Evolutionary conservation across 2,888 invertebrate species (phyloP), one percentile per base, ranked within the genome.

Genomic region (Tortrix viridana): DNA sequence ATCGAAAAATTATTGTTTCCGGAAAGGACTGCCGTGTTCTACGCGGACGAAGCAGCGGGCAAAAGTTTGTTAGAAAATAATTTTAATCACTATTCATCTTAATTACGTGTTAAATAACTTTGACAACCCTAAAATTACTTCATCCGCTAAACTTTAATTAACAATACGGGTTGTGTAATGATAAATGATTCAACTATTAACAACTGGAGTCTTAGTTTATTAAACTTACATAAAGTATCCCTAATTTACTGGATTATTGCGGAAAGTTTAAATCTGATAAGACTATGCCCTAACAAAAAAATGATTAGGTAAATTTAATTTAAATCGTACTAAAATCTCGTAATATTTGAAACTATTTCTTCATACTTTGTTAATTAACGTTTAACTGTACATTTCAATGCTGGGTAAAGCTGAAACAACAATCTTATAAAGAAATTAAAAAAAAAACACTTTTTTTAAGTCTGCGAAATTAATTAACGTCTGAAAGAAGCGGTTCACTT

Each of bases 111-210:
- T 55, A 48, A 49, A 23, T 19, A 23, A 32, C 16, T 55, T 55
- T 49, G 37, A 50, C 49, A 61, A 44, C 44, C 61, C 61, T 50
- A 50, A 38, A 9, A 22, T 19, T 46, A 46, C 19, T 26, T 20
- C 19, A 19, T 18, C 26, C 43, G 49, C 37, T 56, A 50, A 55
- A 57, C 56, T 50, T 41, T 46, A 56, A 62, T 62, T 62, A 26
- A 62, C 47, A 38, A 62, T 62, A 19, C 62, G 62, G 62, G 56
- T 20, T 22, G 50, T 48, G 37, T 41, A 14, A 22, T 44, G 20
- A 61, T 47, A 26, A 57, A 50, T 46, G 38, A 16, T 14, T 2
- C 46, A 26, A 23, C 16, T 48, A 22, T 50, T 46, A 41, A 50
- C 44, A 16, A n/a, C 9, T 55, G 26, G n/a, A 16, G 37, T 38